Conservation (phyloP, 1,140 invertebrate species). For the Drosophila setifemur region DNA sequence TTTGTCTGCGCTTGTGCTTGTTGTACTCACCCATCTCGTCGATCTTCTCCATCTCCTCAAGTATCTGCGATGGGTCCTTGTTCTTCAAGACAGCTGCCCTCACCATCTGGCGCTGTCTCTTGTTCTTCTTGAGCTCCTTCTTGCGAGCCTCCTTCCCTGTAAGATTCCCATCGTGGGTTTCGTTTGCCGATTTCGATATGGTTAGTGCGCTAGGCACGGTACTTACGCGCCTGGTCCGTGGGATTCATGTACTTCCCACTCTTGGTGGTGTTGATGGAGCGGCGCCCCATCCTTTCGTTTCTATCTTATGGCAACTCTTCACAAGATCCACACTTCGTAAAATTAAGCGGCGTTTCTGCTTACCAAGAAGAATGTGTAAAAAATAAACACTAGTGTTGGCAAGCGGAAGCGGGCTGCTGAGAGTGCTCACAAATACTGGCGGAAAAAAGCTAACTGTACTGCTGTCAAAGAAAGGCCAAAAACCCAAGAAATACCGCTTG, state of each 20-base stretch:
- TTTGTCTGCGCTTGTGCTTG: too few species aligned
- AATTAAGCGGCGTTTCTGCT: too few species aligned
- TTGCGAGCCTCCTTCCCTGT: conserved; percentile 98
- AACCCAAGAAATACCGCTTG: too few species aligned
- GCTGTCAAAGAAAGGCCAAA: too few species aligned
- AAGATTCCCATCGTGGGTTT: neutral
- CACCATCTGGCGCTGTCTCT: conserved; percentile 97
- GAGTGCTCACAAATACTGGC: too few species aligned
- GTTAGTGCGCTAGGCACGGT: conserved; percentile 8
- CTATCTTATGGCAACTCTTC: neutral
- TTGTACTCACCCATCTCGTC: conserved; percentile 95
- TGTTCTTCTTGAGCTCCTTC: conserved; percentile 99
- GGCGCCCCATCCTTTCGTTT: conserved; percentile 92
- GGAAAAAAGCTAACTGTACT: too few species aligned
- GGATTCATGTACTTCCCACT: conserved; percentile 99
- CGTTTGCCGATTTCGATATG: too few species aligned
- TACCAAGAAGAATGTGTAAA: too few species aligned
- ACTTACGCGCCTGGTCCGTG: conserved; percentile 98
- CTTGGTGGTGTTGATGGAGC: conserved; percentile 99
- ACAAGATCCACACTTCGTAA: too few species aligned
- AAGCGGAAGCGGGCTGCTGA: neutral
- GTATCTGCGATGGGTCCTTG: conserved; percentile 96
- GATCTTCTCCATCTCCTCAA: conserved; percentile 98
- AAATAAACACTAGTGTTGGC: neutral
- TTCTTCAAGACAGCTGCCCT: conserved; percentile 98